A percentile compares a stretch with the other conserved stretches of the same genome.
These are phyloP conservation scores for Mesodorylaimus sp. DNA, from an alignment of 2,888 invertebrate genomes.

Conservation along the genomic window DNA sequence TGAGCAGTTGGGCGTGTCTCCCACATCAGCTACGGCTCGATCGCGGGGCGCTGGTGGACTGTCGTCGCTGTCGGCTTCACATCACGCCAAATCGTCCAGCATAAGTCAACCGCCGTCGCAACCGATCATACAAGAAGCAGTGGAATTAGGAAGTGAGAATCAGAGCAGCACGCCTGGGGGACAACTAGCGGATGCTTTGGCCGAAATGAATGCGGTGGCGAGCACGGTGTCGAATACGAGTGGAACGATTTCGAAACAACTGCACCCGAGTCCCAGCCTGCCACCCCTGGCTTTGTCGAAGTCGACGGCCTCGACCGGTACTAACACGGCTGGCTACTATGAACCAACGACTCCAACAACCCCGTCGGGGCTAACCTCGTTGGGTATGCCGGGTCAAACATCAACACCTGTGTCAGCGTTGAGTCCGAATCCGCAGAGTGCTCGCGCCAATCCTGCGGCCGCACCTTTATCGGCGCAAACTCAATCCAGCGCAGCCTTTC, in stretches of 20 bases:
- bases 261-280: slow-evolving; percentile 4
- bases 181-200: neutral
- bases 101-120: slow-evolving; percentile 27
- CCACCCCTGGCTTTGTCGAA: slow-evolving; percentile 1
- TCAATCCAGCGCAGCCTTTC: slow-evolving; percentile 15
- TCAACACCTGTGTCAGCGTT: slow-evolving; percentile 6
- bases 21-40: neutral
- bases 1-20: neutral
- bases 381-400: slow-evolving; percentile 11
- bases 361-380: slow-evolving; percentile 12
- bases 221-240: neutral
- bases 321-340: neutral
- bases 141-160: slow-evolving; percentile 2
- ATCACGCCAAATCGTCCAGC: slow-evolving; percentile 11
- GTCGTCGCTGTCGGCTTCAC: neutral
- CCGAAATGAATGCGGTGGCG: neutral
- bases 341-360: slow-evolving; percentile 6
- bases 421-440: neutral
- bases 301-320: neutral
- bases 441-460: slow-evolving; percentile 10
- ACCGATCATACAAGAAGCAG: slow-evolving; percentile 25
- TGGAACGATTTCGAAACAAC: neutral
- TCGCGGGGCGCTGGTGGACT: neutral
- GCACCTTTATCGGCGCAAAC: slow-evolving; percentile 11
- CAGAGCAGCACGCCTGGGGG: neutral